A percentile compares a stretch with the other conserved stretches of the same genome.
These are phyloP conservation scores for Danio jaintianensis DNA, from an alignment of 2,797 vertebrate species.

Conservation along the genomic window DNA sequence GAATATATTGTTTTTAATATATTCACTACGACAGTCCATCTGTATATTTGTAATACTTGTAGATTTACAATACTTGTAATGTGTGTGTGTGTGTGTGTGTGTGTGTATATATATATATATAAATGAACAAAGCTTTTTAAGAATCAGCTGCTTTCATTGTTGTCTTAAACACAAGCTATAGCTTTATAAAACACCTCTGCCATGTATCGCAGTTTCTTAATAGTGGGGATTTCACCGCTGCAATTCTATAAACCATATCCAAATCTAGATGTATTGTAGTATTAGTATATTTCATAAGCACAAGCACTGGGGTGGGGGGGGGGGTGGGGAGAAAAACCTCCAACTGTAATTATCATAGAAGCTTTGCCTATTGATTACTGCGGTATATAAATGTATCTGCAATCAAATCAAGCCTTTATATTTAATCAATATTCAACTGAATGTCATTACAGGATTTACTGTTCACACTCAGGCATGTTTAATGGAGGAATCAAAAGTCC, in stretches of 20 bases:
- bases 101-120: neutral
- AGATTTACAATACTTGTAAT: slow-evolving; percentile 42
- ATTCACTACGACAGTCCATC: slow-evolving; percentile 38
- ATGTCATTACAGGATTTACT: slow-evolving; percentile 42
- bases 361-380: slow-evolving; percentile 51
- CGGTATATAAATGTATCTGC: slow-evolving; percentile 46
- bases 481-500: slow-evolving; percentile 14
- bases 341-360: slow-evolving; percentile 51
- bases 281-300: slow-evolving; percentile 52
- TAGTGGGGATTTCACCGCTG: slow-evolving; percentile 49
- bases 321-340: slow-evolving; percentile 21
- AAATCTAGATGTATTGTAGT: slow-evolving; percentile 55
- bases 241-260: slow-evolving; percentile 54
- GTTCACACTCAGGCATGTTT: slow-evolving; percentile 50
- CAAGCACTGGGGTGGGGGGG: slow-evolving; percentile 40
- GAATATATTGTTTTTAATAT: slow-evolving; percentile 46
- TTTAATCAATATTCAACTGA: slow-evolving; percentile 48
- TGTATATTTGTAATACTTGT: slow-evolving; percentile 43
- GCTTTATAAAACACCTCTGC: slow-evolving; percentile 66
- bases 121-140: slow-evolving; percentile 66
- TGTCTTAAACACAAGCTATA: slow-evolving; percentile 74
- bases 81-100: slow-evolving; percentile 11
- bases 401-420: slow-evolving; percentile 51
- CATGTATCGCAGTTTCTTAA: slow-evolving; percentile 48
- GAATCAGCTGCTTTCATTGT: slow-evolving; percentile 71